Base-by-base conservation (phyloP, 2,888 invertebrate genomes). In the Amphipoea oculea region DNA sequence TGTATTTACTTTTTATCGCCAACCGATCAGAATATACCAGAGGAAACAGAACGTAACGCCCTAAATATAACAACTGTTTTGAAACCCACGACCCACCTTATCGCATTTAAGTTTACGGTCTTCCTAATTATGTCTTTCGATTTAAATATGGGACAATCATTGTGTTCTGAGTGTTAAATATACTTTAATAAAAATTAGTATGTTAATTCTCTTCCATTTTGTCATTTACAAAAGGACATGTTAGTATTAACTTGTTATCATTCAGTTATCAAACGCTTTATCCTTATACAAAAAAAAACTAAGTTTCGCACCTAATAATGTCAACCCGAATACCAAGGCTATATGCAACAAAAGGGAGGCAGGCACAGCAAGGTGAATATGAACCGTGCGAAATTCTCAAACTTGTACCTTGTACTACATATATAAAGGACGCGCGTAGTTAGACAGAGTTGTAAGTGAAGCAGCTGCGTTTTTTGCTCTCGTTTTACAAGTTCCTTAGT, bases 401-500 rank as follows among this genome's bases (percentile, higher is more conserved):
- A 77, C 67, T 87, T 91, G 89, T 74, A 73, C 76, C 62, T 85
- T 90, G 90, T 76, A 79, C 69, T 70, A 65, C 9, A 42, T 42
- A 48, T 81, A 78, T 67, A 78, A 77, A 87, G 78, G 87, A 82
- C 87, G 83, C 57, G 77, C 73, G 90, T 92, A 93, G 91, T 94
- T 92, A 83, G 95, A 95, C 94, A 85, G 79, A 82, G 87, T 87
- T 95, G 93, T 92, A 95, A 93, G 92, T 81, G 77, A 91, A 89
- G 92, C 94, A 93, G 94, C 94, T 93, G 94, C 90, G 91, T 94
- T 95, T 96, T 96, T 96, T 96, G 94, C 93, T 94, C 92, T 91
- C 91, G 88, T 95, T 95, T 94, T 94, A 95, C 92, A 92, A 94
- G 93, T 91, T 89, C 83, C 86, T 86, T 90, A 90, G 95, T 93